Evolutionary conservation across 1,140 invertebrate genomes (phyloP), one percentile per base, ranked within the genome.

Genomic region (Aleiodes sp.): DNA sequence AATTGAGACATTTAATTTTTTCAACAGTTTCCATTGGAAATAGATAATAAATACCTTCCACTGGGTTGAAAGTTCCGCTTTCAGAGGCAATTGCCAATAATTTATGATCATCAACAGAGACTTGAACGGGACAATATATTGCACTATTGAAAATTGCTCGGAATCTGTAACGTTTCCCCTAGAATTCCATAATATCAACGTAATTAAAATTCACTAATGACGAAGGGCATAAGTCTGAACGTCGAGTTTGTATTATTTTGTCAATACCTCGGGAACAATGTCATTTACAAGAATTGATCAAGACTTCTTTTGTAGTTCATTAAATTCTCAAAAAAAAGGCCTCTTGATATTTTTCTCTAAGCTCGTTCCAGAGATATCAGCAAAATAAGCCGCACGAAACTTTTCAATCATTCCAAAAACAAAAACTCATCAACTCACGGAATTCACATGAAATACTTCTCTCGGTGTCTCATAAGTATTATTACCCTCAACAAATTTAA

Each of bases 31-130:
- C 1, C 21, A 28, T 37, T 12, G 28, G 26, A 41, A 31, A 37
- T 39, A 28, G 8, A 46, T 46, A 2, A 37, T 37, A 31, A 12
- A 26, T 70, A 70, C 68, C 73, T 4, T 75, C 57, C 2, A 82
- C 76, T 4, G 91, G 88, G 69, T 88, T 81, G 10, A 92, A 84
- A 1, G 88, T 83, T 14, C 78, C 80, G 29, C 85, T 87, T 74
- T 90, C 89, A 2, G 85, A 81, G 0, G 85, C 83, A 37, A 90
- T 86, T 1, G 89, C 73, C 19, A 79, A 74, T 29, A 90, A 35
- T 0, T 69, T 78, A 73, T 90, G 89, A 56, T 82, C 75, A 72
- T 90, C 87, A 41, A 90, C 80, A 0, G 86, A 87, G 12, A 90
- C 68, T 75, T 82, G 76, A 35, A 88, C 79, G 6, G 88, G 87